Conservation (phyloP, 2,113 vertebrate species). For the Boleophthalmus pectinirostris region DNA sequence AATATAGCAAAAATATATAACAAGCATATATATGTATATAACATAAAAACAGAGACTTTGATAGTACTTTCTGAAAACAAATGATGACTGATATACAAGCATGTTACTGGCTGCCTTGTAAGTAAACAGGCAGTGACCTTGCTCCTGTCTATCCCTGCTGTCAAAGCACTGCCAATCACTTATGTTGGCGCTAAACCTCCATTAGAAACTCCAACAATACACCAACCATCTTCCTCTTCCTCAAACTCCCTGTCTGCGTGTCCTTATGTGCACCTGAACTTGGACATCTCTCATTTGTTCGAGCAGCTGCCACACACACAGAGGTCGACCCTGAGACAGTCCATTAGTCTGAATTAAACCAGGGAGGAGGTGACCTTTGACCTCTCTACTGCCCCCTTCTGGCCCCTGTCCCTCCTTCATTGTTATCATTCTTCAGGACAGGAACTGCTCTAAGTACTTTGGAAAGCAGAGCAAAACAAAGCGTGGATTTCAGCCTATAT, state of each 20-base stretch:
- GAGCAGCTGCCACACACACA: constrained; percentile 19
- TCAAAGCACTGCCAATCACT: background rate
- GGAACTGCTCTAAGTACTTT: constrained; percentile 34
- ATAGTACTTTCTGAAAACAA: background rate
- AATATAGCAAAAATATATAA: too few relatives aligned
- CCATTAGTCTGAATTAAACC: constrained; percentile 52
- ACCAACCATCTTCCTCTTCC: background rate
- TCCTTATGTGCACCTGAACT: constrained; percentile 10
- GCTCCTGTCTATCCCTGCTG: background rate
- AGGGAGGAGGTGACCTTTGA: constrained; percentile 34
- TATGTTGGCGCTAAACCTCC: background rate
- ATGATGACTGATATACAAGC: background rate
- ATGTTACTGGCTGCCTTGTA: background rate
- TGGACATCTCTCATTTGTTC: constrained; percentile 37
- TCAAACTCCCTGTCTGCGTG: background rate
- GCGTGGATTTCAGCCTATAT: constrained; percentile 1
- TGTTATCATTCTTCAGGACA: constrained; percentile 30
- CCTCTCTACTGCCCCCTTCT: constrained; percentile 32
- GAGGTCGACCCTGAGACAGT: constrained; percentile 42
- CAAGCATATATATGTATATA: too few relatives aligned
- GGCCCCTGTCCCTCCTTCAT: constrained; percentile 31
- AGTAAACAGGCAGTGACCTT: background rate
- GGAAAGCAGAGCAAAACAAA: constrained; percentile 41
- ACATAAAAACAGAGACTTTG: background rate
- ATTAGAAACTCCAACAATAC: background rate